Conservation (phyloP, 2,797 vertebrate species). For the Paedocypris micromegethes region DNA sequence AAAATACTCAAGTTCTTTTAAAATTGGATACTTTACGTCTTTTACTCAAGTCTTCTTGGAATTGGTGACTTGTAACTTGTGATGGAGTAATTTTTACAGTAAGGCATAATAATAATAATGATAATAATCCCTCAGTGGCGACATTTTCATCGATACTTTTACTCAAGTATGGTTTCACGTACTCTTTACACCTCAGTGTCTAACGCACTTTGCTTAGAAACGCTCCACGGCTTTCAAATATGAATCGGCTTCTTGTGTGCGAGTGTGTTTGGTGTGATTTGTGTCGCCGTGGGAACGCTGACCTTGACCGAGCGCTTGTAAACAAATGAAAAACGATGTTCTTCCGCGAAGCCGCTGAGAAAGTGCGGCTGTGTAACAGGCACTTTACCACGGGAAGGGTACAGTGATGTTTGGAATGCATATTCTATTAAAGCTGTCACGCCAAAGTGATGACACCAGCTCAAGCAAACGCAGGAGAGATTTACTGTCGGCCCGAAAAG, state of each 20-base stretch:
- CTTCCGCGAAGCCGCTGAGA: constrained; percentile 10
- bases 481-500: constrained; percentile 10
- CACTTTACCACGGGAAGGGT: neutral
- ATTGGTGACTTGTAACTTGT: no score
- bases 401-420: constrained; percentile 1
- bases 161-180: no score
- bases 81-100: no score
- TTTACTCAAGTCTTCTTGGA: no score
- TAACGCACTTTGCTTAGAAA: neutral
- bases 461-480: constrained; percentile 21
- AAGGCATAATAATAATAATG: no score
- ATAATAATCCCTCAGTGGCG: no score
- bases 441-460: constrained; percentile 39
- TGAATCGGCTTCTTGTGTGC: constrained; percentile 1
- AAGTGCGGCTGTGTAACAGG: neutral
- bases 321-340: constrained; percentile 7
- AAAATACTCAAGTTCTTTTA: no score
- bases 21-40: no score
- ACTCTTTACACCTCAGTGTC: no score
- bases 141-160: no score
- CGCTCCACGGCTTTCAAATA: neutral
- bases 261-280: neutral
- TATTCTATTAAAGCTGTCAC: constrained; percentile 7
- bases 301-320: constrained; percentile 4
- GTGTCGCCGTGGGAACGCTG: neutral